Evolutionary conservation across 2,113 vertebrate genomes (phyloP), one percentile per base, ranked within the genome.

Genomic region (Stegostoma tigrinum): DNA sequence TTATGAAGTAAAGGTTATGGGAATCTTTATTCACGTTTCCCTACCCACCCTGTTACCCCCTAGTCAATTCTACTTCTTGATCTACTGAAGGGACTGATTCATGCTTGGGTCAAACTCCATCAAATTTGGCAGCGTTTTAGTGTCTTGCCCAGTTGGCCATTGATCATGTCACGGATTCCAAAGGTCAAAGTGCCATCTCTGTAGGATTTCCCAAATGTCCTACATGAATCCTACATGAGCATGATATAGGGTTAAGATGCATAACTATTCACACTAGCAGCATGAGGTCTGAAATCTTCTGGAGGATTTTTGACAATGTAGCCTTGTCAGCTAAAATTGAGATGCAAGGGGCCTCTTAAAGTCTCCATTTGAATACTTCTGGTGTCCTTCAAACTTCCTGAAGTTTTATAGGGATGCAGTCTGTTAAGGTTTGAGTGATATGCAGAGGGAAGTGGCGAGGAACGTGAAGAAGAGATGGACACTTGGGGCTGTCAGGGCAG

Each of bases 401-500:
- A 95, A 52, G 27, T 23, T 24, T 61, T 61, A 68, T 30, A 72
- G 66, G 94, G 66, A 72, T 95, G n/a, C 42, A 34, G 68, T 75
- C 72, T 95, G 67, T 72, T 48, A 1, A 70, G 67, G 24, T 30
- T 93, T 45, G 67, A 95, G 24, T 75, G 94, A 95, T 72, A 52
- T 95, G 68, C 45, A 72, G 34, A 95, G 68, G 68, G 42, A 93
- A 93, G 27, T 42, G 93, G 94, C 24, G 34, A 72, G 68, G 42
- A 72, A 93, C 64, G 38, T 72, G 30, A 52, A 67, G 42, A 75
- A 72, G 94, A 95, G 94, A 95, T 95, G 94, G 94, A 72, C 94
- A 95, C 24, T 72, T 45, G 94, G 15, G 96, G 80, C 96, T 96
- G 96, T 96, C 96, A 96, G 97, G 96, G 96, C 97, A 98, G 97